Percentiles rank a stretch among this genome's conserved stretches.
phyloP scores from a whole-genome alignment of 2,888 invertebrate genomes.

The Teleiodes luculella region DNA sequence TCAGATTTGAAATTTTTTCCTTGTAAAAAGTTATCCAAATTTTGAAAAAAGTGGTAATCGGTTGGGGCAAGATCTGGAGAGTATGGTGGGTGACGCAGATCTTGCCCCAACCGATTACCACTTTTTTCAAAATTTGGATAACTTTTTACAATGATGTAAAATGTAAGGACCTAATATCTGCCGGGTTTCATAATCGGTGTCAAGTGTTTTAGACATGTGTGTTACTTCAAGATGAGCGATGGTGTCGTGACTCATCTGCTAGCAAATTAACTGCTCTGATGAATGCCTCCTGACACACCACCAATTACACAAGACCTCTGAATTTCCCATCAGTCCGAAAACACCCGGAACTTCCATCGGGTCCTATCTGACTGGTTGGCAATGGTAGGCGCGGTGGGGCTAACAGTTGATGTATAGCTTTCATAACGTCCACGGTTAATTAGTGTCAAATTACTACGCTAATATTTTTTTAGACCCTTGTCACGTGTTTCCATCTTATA shows the following conservation, averaged over 20 bases:
- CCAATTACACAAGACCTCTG: conserved; percentile 42
- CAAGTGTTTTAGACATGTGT: conserved; percentile 59
- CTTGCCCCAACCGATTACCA: too few species aligned
- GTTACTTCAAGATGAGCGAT: conserved; percentile 65
- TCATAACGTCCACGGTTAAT: conserved; percentile 68
- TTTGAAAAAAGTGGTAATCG: too few species aligned
- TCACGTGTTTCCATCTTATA: background rate
- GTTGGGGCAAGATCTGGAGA: too few species aligned
- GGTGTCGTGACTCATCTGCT: conserved; percentile 69
- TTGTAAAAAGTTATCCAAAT: too few species aligned
- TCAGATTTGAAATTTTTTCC: too few species aligned
- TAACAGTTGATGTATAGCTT: conserved; percentile 66
- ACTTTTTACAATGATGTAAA: background rate
- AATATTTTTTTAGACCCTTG: conserved; percentile 48
- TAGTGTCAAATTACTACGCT: conserved; percentile 68
- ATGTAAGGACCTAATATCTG: background rate
- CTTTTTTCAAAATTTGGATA: too few species aligned
- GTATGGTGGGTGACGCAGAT: too few species aligned
- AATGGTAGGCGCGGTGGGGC: conserved; percentile 54
- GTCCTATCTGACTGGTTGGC: conserved; percentile 38
- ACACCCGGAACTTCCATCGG: conserved; percentile 25
- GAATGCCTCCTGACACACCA: conserved; percentile 55
- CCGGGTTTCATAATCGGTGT: conserved; percentile 21
- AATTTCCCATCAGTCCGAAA: conserved; percentile 20
- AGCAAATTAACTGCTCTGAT: conserved; percentile 75